Percentiles rank a stretch among this genome's conserved stretches.
These are phyloP conservation scores for Elachura formosa DNA, from an alignment of 2,113 vertebrate genomes.

Conservation along the genomic window DNA sequence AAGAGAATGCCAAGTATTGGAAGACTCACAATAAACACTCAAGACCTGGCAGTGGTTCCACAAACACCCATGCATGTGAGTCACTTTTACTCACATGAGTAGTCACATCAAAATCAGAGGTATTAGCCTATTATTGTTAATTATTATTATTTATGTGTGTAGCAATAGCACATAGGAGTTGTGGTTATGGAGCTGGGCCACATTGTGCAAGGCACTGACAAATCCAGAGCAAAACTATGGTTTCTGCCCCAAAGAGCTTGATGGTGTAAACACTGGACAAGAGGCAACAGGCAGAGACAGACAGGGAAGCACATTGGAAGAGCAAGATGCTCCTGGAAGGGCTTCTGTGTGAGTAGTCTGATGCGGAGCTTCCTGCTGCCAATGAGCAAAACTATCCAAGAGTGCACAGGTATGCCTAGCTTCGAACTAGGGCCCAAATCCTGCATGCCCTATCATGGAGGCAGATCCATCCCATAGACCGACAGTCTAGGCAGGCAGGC, in stretches of 20 bases:
- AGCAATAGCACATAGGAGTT: slow-evolving; percentile 29
- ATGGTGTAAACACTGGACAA: background rate
- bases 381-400: background rate
- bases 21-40: slow-evolving; percentile 49
- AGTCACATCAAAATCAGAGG: slow-evolving; percentile 56
- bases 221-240: background rate
- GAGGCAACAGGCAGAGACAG: slow-evolving; percentile 36
- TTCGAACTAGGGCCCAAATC: background rate
- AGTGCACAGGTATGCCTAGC: background rate
- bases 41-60: slow-evolving; percentile 18
- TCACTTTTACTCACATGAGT: slow-evolving; percentile 58
- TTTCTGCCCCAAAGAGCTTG: slow-evolving; percentile 53
- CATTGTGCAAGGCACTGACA: slow-evolving; percentile 15
- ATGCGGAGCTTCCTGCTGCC: background rate
- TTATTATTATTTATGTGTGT: slow-evolving; percentile 58
- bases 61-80: background rate
- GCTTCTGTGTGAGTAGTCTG: slow-evolving; percentile 16
- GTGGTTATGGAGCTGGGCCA: background rate
- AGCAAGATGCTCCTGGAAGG: background rate
- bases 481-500: background rate
- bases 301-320: background rate
- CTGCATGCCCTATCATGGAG: background rate
- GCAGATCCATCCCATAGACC: background rate
- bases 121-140: slow-evolving; percentile 56
- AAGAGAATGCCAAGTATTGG: slow-evolving; percentile 54